Percentiles rank a stretch among this genome's conserved stretches.
These are phyloP conservation scores for Drosophila tripunctata DNA, from an alignment of 2,888 invertebrate genomes.

Conservation along the genomic window DNA sequence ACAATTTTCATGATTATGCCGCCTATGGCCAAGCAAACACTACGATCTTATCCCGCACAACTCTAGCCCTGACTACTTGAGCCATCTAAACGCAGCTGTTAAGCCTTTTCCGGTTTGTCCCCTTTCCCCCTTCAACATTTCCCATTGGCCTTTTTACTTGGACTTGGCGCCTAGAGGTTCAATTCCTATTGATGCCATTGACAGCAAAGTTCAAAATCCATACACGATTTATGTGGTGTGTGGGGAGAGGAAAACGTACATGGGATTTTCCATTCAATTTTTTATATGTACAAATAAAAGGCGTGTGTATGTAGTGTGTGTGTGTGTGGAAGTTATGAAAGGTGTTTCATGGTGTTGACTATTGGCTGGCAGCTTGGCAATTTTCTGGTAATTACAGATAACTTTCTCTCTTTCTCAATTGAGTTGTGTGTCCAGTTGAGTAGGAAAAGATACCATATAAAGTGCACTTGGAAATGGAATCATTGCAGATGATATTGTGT, in stretches of 20 bases:
- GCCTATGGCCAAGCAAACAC: slow-evolving; percentile 63
- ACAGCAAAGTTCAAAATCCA: slow-evolving; percentile 45
- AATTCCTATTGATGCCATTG: slow-evolving; percentile 68
- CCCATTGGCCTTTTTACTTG: slow-evolving; percentile 64
- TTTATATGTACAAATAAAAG: slow-evolving; percentile 21
- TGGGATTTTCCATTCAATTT: slow-evolving; percentile 65
- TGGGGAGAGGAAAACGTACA: slow-evolving; percentile 63
- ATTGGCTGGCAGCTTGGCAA: slow-evolving; percentile 47
- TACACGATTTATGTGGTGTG: slow-evolving; percentile 39
- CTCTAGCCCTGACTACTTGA: slow-evolving; percentile 31
- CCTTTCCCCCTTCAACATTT: slow-evolving; percentile 50
- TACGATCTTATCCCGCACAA: not conserved
- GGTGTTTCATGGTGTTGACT: slow-evolving; percentile 46
- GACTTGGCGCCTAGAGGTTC: slow-evolving; percentile 60
- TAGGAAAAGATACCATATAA: too few relatives aligned
- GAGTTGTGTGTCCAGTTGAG: slow-evolving; percentile 4
- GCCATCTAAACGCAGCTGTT: slow-evolving; percentile 74
- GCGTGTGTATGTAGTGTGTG: slow-evolving; percentile 2
- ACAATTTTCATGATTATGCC: slow-evolving; percentile 78
- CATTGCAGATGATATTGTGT: not conserved
- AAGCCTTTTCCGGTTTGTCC: slow-evolving; percentile 58
- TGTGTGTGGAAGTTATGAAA: slow-evolving; percentile 20
- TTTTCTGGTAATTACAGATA: slow-evolving; percentile 70
- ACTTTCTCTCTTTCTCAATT: slow-evolving; percentile 9
- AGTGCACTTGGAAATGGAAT: slow-evolving; percentile 17